Base-by-base conservation (phyloP, 2,113 vertebrate genomes). In the Ceratotherium simum region DNA sequence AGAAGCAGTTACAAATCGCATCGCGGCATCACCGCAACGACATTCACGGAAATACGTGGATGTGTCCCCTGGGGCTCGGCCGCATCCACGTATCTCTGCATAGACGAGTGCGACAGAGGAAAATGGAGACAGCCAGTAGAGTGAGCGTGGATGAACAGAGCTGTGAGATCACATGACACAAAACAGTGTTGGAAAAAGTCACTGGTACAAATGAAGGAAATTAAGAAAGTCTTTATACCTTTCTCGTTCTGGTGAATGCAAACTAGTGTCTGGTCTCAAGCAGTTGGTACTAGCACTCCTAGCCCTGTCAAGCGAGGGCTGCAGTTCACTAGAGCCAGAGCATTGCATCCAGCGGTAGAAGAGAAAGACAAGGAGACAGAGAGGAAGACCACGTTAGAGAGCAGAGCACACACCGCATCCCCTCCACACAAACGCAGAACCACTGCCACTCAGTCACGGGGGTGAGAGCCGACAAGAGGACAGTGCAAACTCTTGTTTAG, bases 261-360 rank as follows among this genome's bases (percentile, higher is more conserved):
- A 99, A 99, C 99, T 99, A 99, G 98, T 98, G 98, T 99, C 99
- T 98, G 99, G 99, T 99, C 99, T 99, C 99, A 99, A 99, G 99
- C 99, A 99, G 98, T 99, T 99, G 98, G 99, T 99, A 99, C 99
- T 99, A 99, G 99, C 99, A 99, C 99, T 99, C 99, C 99, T 99
- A 99, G 99, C 99, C 99, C 99, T 99, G 99, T 99, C 99, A 99
- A 99, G 99, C 97, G 99, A 99, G 96, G 99, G 99, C 99, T 99
- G 99, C 97, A 99, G 99, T 99, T 99, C 99, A 98, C 99, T 99
- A 99, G 99, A 99, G 99, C 99, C 99, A 99, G 99, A 99, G 99
- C 98, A 99, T 99, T 99, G 99, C 99, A 99, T 99, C 99, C 99
- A 99, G 98, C 98, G 98, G 99, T 98, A 98, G 98, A 99, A 99